Conservation (phyloP, 2,797 vertebrate genomes). For the Periparus ater region DNA sequence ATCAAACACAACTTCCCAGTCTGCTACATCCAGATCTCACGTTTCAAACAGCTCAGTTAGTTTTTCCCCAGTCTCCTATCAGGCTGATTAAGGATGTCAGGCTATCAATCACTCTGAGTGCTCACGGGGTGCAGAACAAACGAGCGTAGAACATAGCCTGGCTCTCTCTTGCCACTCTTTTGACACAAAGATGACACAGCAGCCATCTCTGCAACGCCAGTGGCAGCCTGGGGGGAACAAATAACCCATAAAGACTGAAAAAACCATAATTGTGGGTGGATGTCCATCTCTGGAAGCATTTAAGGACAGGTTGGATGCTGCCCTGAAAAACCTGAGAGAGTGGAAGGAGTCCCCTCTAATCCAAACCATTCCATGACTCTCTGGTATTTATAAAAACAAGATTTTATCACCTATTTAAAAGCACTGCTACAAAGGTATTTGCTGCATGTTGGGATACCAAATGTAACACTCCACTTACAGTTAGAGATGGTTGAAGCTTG, state of each 20-base stretch:
- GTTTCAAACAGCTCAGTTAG: rapidly evolving
- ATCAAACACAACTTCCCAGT: rapidly evolving
- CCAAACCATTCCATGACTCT: rapidly evolving
- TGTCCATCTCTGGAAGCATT: background rate
- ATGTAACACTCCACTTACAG: background rate
- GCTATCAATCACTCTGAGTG: constrained; percentile 66
- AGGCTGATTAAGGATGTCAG: background rate
- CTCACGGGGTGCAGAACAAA: constrained; percentile 27
- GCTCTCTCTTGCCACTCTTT: constrained; percentile 59
- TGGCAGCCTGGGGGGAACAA: background rate
- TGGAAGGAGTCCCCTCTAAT: background rate
- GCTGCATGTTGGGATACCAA: rapidly evolving
- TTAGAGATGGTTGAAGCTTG: rapidly evolving
- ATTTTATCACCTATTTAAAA: rapidly evolving
- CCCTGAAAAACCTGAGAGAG: background rate
- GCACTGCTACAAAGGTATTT: rapidly evolving
- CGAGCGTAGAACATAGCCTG: constrained; percentile 68
- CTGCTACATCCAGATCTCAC: rapidly evolving
- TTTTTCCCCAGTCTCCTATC: rapidly evolving
- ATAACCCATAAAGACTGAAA: rapidly evolving
- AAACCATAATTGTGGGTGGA: rapidly evolving
- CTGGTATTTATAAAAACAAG: rapidly evolving
- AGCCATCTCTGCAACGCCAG: constrained; percentile 64
- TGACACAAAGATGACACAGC: constrained; percentile 69
- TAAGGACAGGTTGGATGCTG: background rate